Percentiles rank a stretch among this genome's conserved stretches.
These are phyloP conservation scores for Archegozetes longisetosus DNA, from an alignment of 1,140 invertebrate genomes.

Conservation along the genomic window DNA sequence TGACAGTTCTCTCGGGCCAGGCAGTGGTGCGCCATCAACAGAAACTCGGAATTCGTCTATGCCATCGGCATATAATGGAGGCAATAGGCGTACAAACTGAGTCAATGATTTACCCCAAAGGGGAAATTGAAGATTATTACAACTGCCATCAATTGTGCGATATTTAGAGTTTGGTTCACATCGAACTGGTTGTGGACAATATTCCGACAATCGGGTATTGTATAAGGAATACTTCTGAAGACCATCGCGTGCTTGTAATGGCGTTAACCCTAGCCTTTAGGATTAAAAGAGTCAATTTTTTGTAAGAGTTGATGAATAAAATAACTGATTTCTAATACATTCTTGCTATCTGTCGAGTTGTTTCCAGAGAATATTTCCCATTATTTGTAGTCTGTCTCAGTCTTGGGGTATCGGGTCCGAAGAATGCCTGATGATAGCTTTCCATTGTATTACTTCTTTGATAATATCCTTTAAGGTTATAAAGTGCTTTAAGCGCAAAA, in stretches of 20 bases:
- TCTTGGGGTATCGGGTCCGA: constrained; percentile 5
- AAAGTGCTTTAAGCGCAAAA: not conserved
- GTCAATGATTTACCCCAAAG: constrained; percentile 32
- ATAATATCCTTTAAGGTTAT: not conserved
- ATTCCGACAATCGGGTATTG: not conserved
- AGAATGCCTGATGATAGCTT: constrained; percentile 12
- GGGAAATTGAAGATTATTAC: constrained; percentile 46
- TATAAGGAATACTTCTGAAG: not conserved
- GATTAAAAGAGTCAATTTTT: too few relatives aligned
- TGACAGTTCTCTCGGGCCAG: constrained; percentile 19
- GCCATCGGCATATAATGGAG: constrained; percentile 29
- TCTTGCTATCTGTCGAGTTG: not conserved
- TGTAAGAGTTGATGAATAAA: too few relatives aligned
- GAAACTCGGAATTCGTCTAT: constrained; percentile 13
- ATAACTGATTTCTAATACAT: too few relatives aligned
- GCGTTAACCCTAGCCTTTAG: constrained; percentile 6
- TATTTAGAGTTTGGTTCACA: constrained; percentile 26
- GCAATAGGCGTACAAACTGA: constrained; percentile 27
- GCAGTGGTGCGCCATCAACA: constrained; percentile 16
- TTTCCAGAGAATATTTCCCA: not conserved
- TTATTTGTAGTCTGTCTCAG: not conserved
- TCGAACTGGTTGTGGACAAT: constrained; percentile 1
- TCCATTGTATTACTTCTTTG: constrained; percentile 14
- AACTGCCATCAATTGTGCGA: constrained; percentile 49
- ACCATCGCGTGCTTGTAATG: constrained; percentile 11